These are phyloP conservation scores for Gryllus bimaculatus DNA, from an alignment of 1,140 invertebrate genomes.

Conservation along the genomic window DNA sequence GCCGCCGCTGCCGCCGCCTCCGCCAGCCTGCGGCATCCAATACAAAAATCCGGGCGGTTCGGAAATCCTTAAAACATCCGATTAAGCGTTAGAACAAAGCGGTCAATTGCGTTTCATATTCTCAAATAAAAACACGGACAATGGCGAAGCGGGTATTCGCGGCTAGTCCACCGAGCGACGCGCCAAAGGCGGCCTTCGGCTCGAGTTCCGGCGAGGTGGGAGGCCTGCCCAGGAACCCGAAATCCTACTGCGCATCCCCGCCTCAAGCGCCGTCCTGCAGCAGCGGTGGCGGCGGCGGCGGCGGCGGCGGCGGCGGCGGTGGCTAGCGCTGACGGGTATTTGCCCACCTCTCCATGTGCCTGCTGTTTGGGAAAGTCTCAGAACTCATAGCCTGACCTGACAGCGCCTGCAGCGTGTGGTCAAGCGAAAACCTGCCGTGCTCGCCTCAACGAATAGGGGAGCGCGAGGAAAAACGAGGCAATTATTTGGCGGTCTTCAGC, in stretches of 20 bases:
- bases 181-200: not conserved
- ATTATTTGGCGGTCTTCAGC: not conserved
- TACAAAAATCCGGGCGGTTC: not conserved
- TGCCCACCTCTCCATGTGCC: not conserved
- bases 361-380: not conserved
- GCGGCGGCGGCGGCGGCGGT: no score
- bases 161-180: not conserved
- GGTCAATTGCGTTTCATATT: constrained; percentile 4
- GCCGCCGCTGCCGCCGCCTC: no score
- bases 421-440: not conserved
- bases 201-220: not conserved
- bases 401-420: not conserved
- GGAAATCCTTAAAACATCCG: not conserved
- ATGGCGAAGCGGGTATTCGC: not conserved
- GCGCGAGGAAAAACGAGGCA: not conserved
- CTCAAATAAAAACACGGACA: not conserved
- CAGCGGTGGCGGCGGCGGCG: no score
- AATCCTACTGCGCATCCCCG: not conserved
- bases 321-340: not conserved
- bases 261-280: not conserved
- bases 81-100: constrained; percentile 4
- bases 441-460: not conserved
- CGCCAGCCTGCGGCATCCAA: not conserved
- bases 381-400: not conserved
- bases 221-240: not conserved